Conservation (phyloP, 2,113 vertebrate species). For the Serinus canaria region DNA sequence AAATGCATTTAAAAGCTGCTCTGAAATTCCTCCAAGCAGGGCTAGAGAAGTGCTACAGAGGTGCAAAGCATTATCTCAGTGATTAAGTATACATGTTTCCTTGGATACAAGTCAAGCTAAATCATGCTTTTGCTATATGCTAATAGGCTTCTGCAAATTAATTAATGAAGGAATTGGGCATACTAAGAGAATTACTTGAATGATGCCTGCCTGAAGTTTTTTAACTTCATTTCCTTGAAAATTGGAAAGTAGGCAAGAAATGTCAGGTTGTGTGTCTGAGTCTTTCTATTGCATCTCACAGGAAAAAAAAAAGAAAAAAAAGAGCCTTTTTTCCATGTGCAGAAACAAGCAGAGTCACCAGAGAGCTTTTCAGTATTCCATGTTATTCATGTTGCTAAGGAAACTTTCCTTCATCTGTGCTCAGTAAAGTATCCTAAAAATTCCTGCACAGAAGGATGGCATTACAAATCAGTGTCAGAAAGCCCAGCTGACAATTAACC, state of each 20-base stretch:
- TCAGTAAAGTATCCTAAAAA: slow-evolving; percentile 19
- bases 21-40: neutral
- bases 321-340: neutral
- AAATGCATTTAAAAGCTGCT: neutral
- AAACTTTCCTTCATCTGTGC: slow-evolving; percentile 26
- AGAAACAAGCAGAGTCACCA: slow-evolving; percentile 6
- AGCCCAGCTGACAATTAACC: neutral
- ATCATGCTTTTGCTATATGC: neutral
- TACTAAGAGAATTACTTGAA: slow-evolving; percentile 3
- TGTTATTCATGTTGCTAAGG: slow-evolving; percentile 47
- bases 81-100: neutral
- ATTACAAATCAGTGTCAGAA: neutral
- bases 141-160: slow-evolving; percentile 36
- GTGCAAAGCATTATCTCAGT: neutral
- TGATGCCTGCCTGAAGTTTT: neutral
- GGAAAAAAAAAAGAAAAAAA: neutral
- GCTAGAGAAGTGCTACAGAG: neutral
- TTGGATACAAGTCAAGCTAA: slow-evolving; percentile 32
- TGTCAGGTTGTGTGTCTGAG: neutral
- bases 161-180: slow-evolving; percentile 34
- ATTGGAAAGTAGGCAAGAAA: neutral
- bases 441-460: neutral
- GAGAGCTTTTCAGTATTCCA: slow-evolving; percentile 35
- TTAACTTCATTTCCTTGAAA: neutral
- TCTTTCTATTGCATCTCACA: neutral